Base-by-base conservation (phyloP, 1,140 invertebrate genomes). In the Heliothis virescens region DNA sequence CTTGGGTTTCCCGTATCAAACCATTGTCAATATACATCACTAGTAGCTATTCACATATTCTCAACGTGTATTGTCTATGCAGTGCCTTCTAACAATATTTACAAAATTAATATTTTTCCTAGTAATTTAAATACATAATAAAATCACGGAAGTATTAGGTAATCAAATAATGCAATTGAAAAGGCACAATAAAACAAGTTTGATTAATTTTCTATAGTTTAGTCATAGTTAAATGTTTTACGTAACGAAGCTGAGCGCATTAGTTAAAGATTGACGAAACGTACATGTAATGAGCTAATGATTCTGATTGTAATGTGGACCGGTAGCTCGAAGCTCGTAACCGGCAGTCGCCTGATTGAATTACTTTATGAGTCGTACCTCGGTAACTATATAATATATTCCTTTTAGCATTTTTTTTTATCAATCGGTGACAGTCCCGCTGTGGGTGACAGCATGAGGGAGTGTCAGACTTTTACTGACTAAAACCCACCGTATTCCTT, bases 281-380 rank as follows among this genome's bases (percentile, higher is more conserved):
- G 50, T 2, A 48, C 52, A 57, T 34, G 71, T 73, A 73, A 59
- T 59, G 55, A 55, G 69, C 16, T 63, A 55, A 53, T 57, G 69
- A 55, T n/a, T 18, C 26, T 73, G 55, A 59, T 73, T 73, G 71
- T 73, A 59, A 73, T 73, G 53, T 73, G 16, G 71, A 48, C 34
- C 55, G 71, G 29, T 71, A 16, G 48, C 18, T 16, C 10, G 3
- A 1, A 50, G 47, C 16, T 53, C 52, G 69, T 41, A 41, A 55
- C 69, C 47, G 7, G 29, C 15, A 41, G 62, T 34, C 26, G 69
- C 21, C 29, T 72, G 69, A 55, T 53, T 72, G 26, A 72, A 57
- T n/a, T 55, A 57, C 26, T 72, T 72, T 72, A 55, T 57, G 34
- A 12, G 7, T 55, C 10, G 15, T 55, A 29, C 69, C 26, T 47